Base-by-base conservation (phyloP, 2,113 vertebrate genomes). In the Stigmatopora argus region DNA sequence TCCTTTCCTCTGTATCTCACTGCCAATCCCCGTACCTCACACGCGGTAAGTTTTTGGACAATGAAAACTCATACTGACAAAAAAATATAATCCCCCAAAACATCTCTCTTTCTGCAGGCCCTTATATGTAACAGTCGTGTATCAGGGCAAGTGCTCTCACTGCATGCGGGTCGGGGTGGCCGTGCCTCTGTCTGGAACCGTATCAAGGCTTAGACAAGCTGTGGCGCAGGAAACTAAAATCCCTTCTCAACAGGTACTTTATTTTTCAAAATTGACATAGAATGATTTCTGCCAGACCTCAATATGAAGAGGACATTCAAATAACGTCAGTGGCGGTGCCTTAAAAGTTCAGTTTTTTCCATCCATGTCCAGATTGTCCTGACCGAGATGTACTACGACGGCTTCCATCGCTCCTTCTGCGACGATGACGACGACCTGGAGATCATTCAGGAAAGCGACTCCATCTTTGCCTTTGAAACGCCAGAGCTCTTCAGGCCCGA, bases 381-480 rank as follows among this genome's bases (percentile, higher is more conserved):
- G 83, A 99, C 97, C 0, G 97, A 99, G 90, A 98, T 99, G 95
- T 99, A 99, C 90, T 98, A 92, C 0, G 97, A 99, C 59, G 97
- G 97, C 19, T 99, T 99, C 62, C 97, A 99, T 53, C 97, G 97
- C 78, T 99, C 97, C 78, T 99, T 99, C 88, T 97, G 95, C 0
- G 95, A 99, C 23, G 92, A 95, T 0, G 95, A 91, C 0, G 91
- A 99, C 0, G 95, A 99, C 85, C 89, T 99, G 48, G 95, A 98
- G 82, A 93, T 93, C 53, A 94, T 99, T 75, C 97, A 99, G 63
- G 97, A 99, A 84, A 98, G 95, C 0, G 97, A 99, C 89, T 97
- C 93, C 79, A 94, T 99, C 71, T 99, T 98, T 88, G 97, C 96
- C 69, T 99, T 99, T 65, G 97, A 99, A 90, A 98, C 95, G 46